Base-by-base conservation (phyloP, 2,888 invertebrate species). In the Rhingia rostrata region DNA sequence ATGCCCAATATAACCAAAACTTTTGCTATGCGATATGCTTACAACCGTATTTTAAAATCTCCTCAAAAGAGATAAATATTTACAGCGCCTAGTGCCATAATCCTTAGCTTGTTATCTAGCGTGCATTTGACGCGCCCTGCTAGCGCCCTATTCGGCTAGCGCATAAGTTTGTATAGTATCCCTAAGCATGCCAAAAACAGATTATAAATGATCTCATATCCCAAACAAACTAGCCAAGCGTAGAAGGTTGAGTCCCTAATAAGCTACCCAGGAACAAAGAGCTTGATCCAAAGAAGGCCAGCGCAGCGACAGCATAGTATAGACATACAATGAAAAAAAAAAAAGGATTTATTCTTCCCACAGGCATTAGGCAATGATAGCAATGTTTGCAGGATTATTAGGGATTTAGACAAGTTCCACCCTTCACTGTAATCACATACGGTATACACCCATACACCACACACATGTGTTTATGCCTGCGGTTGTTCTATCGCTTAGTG, bases 311-410 rank as follows among this genome's bases (percentile, higher is more conserved):
- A 70, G 70, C 54, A 30, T 22, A 54, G 10, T 9, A 7, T 22
- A 39, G 45, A 56, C 4, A 22, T 14, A 43, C 33, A 53, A 10
- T 37, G 9, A 56, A n/a, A 54, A 67, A 10, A 54, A 58, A 32
- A 69, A 79, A 84, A 84, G 79, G 84, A 84, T 84, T 84, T 79
- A 80, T 84, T 80, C 84, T 84, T 86, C 86, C 82, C 86, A 86
- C 86, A 82, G 86, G 82, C 86, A 86, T 86, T 77, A 86, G 86
- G 53, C 56, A 79, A 63, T 75, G 82, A 86, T 75, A 86, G 77
- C 69, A 67, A 77, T 86, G 86, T 83, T 86, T 83, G 80, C 77
- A 83, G 83, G 83, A 86, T 83, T 86, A 86, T 77, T 74, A 83
- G 73, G 83, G 86, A 86, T 86, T 86, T 86, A 80, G 80, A 79